These are phyloP conservation scores for Orestias chungarensis DNA, from an alignment of 2,797 vertebrate species.

Conservation along the genomic window DNA sequence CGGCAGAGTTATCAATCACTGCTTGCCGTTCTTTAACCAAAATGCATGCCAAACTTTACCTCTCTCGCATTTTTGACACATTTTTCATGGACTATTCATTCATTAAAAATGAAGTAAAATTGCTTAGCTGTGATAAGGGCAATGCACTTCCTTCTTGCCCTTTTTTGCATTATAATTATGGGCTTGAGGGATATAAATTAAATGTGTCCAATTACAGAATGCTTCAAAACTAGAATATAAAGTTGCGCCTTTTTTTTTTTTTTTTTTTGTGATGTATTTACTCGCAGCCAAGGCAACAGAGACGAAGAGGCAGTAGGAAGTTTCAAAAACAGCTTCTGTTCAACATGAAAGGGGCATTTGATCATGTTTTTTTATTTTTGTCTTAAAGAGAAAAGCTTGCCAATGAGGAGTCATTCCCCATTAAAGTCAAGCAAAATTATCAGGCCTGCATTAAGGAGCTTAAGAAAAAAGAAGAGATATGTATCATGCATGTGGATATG, in stretches of 20 bases:
- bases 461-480: constrained; percentile 73
- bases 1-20: constrained; percentile 64
- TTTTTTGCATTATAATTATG: constrained; percentile 70
- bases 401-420: constrained; percentile 80
- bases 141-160: constrained; percentile 43
- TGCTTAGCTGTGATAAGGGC: constrained; percentile 41
- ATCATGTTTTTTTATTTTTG: constrained; percentile 81
- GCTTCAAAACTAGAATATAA: constrained; percentile 77
- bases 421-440: constrained; percentile 85
- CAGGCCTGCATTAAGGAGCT: constrained; percentile 81
- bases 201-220: constrained; percentile 78
- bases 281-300: constrained; percentile 70
- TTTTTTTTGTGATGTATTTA: constrained; percentile 79
- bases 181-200: constrained; percentile 80
- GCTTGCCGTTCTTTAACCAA: constrained; percentile 45
- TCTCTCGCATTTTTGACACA: constrained; percentile 32
- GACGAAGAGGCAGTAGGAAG: constrained; percentile 68
- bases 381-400: constrained; percentile 78
- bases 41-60: constrained; percentile 51
- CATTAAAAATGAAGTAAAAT: constrained; percentile 48
- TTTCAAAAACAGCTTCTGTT: constrained; percentile 81
- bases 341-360: constrained; percentile 80
- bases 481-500: constrained; percentile 88
- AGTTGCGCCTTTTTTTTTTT: constrained; percentile 67
- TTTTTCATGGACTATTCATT: constrained; percentile 58